A percentile compares a stretch with the other conserved stretches of the same genome.
These are phyloP conservation scores for Pseudochirops cupreus DNA, from an alignment of 2,797 vertebrate genomes.

Conservation along the genomic window DNA sequence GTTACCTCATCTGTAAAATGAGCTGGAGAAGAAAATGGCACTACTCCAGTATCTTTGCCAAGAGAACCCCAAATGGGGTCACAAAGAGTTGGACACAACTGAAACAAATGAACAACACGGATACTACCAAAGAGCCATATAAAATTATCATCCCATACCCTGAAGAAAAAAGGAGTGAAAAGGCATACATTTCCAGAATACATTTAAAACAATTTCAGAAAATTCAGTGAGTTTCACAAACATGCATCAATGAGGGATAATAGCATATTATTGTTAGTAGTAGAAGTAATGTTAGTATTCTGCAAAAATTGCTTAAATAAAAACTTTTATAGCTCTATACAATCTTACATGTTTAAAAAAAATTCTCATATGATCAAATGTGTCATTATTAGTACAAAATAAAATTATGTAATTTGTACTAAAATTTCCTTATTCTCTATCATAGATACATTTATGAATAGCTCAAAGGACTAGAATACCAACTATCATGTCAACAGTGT, in stretches of 20 bases:
- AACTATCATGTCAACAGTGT: neutral
- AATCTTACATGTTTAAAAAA: neutral
- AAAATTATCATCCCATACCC: neutral
- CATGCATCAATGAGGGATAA: neutral
- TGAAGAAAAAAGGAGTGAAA: neutral
- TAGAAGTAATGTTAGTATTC: neutral
- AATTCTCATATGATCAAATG: neutral
- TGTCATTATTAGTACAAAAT: neutral
- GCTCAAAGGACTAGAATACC: neutral
- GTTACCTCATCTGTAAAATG: neutral
- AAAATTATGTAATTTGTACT: neutral
- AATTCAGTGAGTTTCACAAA: neutral
- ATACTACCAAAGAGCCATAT: neutral
- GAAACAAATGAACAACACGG: neutral
- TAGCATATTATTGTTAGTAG: neutral
- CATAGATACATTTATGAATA: neutral
- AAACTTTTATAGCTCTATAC: neutral
- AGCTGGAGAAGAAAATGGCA: neutral
- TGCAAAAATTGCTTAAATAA: neutral
- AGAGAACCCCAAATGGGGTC: neutral
- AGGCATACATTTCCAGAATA: neutral
- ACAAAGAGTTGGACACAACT: neutral
- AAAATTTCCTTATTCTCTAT: neutral
- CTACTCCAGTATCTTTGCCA: neutral
- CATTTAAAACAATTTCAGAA: neutral